Conservation (phyloP, 2,888 invertebrate species). For the Trichogramma dendrolimi region DNA sequence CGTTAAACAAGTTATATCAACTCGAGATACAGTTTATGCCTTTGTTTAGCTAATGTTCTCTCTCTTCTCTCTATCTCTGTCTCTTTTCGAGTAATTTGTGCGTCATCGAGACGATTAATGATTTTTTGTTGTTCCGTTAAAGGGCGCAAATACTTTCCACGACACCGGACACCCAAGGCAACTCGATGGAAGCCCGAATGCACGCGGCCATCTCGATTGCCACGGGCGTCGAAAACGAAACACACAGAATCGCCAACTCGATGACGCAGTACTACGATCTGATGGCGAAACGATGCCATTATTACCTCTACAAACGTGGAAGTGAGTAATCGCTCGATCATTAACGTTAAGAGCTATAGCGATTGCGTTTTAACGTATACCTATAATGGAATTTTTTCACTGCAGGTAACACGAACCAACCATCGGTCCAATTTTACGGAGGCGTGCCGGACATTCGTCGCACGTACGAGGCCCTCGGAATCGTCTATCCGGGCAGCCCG, state of each 20-base stretch:
- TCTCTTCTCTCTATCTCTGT: no score
- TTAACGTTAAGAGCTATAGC: background rate
- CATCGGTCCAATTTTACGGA: constrained; percentile 16
- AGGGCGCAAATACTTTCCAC: constrained; percentile 27
- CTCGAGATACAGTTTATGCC: no score
- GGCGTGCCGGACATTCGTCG: constrained; percentile 21
- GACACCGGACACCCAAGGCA: constrained; percentile 21
- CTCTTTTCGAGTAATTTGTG: no score
- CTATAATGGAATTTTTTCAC: background rate
- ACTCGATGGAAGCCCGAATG: constrained; percentile 22
- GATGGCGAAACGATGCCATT: constrained; percentile 26
- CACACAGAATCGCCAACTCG: constrained; percentile 25
- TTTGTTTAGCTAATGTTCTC: no score
- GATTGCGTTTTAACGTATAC: background rate
- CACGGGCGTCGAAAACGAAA: constrained; percentile 25
- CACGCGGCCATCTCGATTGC: constrained; percentile 24
- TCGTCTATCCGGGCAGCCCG: constrained; percentile 17
- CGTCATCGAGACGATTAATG: background rate
- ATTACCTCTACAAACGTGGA: constrained; percentile 1
- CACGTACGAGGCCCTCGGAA: constrained; percentile 24
- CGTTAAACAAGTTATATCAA: no score
- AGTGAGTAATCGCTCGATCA: constrained; percentile 9
- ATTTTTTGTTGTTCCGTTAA: background rate
- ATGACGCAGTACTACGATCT: constrained; percentile 25
- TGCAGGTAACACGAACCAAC: constrained; percentile 2